Evolutionary conservation across 2,113 vertebrate species (phyloP).

Genomic region (Promerops cafer): DNA sequence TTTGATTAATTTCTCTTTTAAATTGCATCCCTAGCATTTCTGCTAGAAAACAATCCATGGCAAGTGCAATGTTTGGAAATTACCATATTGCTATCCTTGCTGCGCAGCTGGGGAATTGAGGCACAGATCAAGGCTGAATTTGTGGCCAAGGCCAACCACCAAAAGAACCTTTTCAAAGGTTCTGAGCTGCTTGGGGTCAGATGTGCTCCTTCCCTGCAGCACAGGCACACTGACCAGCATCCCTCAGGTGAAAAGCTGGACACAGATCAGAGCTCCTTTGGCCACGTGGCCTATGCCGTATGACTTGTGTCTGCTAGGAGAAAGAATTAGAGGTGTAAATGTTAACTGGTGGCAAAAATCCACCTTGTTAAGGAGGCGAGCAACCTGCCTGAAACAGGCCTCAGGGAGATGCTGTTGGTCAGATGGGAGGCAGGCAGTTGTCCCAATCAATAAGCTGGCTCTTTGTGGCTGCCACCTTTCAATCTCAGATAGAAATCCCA

Average conservation of each 20-base stretch:
- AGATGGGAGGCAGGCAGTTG: neutral
- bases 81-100: neutral
- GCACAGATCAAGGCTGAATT: neutral
- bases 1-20: slow-evolving; percentile 40
- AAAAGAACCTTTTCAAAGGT: neutral
- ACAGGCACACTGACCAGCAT: neutral
- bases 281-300: neutral
- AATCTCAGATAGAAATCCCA: neutral
- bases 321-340: neutral
- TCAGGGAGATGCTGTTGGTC: neutral
- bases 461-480: slow-evolving; percentile 5
- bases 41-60: neutral
- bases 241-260: neutral
- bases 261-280: neutral
- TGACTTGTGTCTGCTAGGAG: neutral
- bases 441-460: neutral
- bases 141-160: neutral
- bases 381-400: neutral
- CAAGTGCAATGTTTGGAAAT: neutral
- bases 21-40: slow-evolving; percentile 24
- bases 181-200: neutral
- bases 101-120: neutral
- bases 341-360: neutral
- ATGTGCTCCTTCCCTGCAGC: neutral
- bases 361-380: neutral